phyloP scores from a whole-genome alignment of 2,113 vertebrate species.

The Artemisiospiza belli region DNA sequence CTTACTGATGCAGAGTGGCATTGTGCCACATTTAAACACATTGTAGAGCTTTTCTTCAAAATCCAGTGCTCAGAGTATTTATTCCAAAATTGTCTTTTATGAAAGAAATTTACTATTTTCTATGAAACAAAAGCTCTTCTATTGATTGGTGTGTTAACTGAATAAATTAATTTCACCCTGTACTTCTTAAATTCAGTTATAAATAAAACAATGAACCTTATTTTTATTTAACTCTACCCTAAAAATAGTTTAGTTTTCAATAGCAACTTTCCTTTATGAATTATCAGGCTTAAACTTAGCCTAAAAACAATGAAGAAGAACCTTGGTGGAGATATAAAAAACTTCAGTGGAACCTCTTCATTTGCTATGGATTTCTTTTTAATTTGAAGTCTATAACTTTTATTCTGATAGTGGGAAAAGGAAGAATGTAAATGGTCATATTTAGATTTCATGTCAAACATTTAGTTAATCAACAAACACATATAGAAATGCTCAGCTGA shows the following conservation, averaged over 20 bases:
- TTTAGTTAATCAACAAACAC: background rate
- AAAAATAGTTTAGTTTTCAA: background rate
- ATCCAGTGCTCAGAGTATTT: background rate
- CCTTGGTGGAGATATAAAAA: background rate
- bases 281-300: background rate
- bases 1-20: background rate
- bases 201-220: slow-evolving; percentile 11
- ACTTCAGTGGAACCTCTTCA: background rate
- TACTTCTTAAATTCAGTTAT: background rate
- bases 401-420: background rate
- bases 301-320: background rate
- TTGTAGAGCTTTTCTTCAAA: background rate
- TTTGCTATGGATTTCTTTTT: background rate
- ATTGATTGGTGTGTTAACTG: background rate
- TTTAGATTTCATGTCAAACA: background rate
- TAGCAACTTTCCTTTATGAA: background rate
- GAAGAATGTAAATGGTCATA: background rate
- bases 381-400: background rate
- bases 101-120: background rate
- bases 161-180: background rate
- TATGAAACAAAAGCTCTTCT: background rate
- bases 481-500: background rate
- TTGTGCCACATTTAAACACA: background rate
- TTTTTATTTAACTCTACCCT: background rate
- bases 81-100: background rate